Evolutionary conservation across 2,797 vertebrate species (phyloP), one percentile per base, ranked within the genome.

Genomic region (Garrulus glandarius): DNA sequence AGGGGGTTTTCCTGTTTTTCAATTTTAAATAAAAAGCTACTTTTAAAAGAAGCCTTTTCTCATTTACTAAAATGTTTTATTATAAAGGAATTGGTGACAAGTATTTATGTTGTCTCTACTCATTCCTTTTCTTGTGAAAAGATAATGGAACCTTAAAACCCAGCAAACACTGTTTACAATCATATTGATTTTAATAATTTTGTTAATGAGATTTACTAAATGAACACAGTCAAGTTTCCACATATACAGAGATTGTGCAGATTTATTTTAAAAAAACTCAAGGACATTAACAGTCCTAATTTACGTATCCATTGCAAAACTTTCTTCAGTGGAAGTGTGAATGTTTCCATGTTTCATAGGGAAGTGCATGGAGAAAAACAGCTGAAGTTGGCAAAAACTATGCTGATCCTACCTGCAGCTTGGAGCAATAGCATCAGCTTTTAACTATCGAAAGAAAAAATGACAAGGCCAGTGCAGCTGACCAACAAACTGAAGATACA

Each of bases 1-100:
- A 46, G 10, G 15, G 0, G 4, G 0, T 3, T 79, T 60, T 41
- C 6, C 26, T n/a, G 26, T 6, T 83, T 69, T n/a, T 63, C 16
- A 39, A 32, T 72, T 79, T 82, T 68, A 89, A 69, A 53, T 29
- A 23, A n/a, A 15, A 26, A 20, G 29, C 55, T 61, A 69, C 1
- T 67, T 93, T 74, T 29, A 69, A 12, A 56, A 75, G 37, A 50
- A 39, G 14, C 3, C 10, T 57, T 80, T 84, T 64, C 3, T n/a
- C 44, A 50, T 53, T 76, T 47, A 70, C 43, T 77, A n/a, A 65
- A 43, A 70, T 13, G 6, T n/a, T n/a, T n/a, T 55, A 47, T n/a
- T 64, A 49, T 10, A 69, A 47, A 41, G 26, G 46, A 92, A 68
- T 6, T 52, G 15, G 41, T 65, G 23, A 64, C 17, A 32, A 50